Base-by-base conservation (phyloP, 2,888 invertebrate species). In the Crematogaster levior region DNA sequence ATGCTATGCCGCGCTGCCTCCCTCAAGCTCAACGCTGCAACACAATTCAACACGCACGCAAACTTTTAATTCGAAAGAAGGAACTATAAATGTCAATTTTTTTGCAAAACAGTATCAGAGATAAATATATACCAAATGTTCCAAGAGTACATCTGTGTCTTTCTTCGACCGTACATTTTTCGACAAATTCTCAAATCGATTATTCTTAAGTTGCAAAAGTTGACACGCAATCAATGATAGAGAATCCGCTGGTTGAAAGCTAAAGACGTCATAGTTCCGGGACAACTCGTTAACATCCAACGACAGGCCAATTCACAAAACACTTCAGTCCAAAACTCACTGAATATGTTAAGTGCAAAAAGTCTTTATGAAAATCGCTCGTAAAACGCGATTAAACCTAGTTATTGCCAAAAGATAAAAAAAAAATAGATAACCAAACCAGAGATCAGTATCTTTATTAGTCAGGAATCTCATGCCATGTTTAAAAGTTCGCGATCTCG, bases 21-120 rank as follows among this genome's bases (percentile, higher is more conserved):
- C 94, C 94, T 94, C 94, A 94, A 94, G 94, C 93, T 94, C 94
- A 94, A 94, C 94, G 94, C 94, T 94, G 94, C 91, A 94, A 94
- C 94, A 94, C 94, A 94, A 94, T 94, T 93, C 84, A 94, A 94
- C 92, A 94, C 94, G 94, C 94, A 94, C 93, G 93, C 94, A 93
- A 92, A 93, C 92, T 89, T 94, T 93, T 93, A 93, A 93, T 93
- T 75, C 83, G 88, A 87, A 86, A 85, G 84, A 85, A 66, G 85
- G 88, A 81, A 88, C 74, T 84, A 51, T 84, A 88, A 86, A 84
- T 85, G 75, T 86, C 83, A 37, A 3, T 63, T 63, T 61, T 86
- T 84, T 85, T 66, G 66, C 46, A 84, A 85, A 85, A 79, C 75
- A 81, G 75, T 73, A 81, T 74, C 58, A 86, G 12, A 70, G 56